phyloP scores from a whole-genome alignment of 2,888 invertebrate species.

The Ephialtes manifestator region DNA sequence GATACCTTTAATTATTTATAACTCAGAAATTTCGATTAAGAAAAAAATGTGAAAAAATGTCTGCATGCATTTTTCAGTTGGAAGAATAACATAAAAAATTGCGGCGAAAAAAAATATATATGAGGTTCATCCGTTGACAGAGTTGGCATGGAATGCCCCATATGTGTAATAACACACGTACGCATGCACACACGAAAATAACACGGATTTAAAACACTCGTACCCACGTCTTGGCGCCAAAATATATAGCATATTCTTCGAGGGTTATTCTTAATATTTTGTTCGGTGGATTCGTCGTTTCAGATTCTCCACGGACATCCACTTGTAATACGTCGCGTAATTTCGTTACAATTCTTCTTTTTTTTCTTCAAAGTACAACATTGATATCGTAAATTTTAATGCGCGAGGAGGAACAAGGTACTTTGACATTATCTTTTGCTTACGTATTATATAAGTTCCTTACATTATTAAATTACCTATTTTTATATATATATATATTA shows the following conservation, averaged over 20 bases:
- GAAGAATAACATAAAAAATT: too few relatives aligned
- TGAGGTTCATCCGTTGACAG: too few relatives aligned
- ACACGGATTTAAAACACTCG: slow-evolving; percentile 51
- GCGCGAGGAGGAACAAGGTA: slow-evolving; percentile 50
- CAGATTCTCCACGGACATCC: slow-evolving; percentile 25
- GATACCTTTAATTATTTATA: too few relatives aligned
- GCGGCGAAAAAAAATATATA: too few relatives aligned
- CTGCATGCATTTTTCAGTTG: too few relatives aligned
- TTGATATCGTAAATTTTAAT: slow-evolving; percentile 55
- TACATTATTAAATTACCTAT: slow-evolving; percentile 48
- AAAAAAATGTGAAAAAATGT: too few relatives aligned
- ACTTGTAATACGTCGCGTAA: slow-evolving; percentile 14
- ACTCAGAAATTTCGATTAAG: too few relatives aligned
- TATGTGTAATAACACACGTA: slow-evolving; percentile 25
- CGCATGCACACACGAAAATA: slow-evolving; percentile 60
- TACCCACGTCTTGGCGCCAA: slow-evolving; percentile 45
- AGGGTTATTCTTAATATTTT: slow-evolving; percentile 19
- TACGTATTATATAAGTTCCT: slow-evolving; percentile 51
- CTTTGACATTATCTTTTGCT: slow-evolving; percentile 46
- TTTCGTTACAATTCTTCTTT: slow-evolving; percentile 23
- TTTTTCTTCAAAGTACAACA: slow-evolving; percentile 54
- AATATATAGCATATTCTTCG: slow-evolving; percentile 50
- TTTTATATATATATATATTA: too few relatives aligned
- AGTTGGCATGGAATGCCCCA: neutral
- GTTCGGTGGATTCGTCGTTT: slow-evolving; percentile 11